A percentile compares a stretch with the other conserved stretches of the same genome.
phyloP scores from a whole-genome alignment of 2,888 invertebrate genomes.

The Crocallis elinguaria region DNA sequence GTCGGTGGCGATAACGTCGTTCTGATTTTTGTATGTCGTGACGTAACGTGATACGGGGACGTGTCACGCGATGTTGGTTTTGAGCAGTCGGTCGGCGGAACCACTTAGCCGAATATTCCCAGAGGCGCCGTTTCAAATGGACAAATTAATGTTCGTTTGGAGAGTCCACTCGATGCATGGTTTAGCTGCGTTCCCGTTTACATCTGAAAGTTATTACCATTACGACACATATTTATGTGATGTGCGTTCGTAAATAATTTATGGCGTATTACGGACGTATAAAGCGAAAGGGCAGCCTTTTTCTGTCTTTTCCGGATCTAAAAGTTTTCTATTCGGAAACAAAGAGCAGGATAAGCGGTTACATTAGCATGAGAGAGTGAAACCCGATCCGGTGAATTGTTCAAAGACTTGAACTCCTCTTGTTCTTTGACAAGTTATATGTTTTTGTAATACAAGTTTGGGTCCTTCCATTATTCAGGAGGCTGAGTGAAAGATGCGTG shows the following conservation, averaged over 20 bases:
- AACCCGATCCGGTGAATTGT: slow-evolving; percentile 8
- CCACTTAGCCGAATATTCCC: slow-evolving; percentile 4
- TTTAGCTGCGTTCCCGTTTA: background rate
- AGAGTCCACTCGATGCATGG: slow-evolving; percentile 3
- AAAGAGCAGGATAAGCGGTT: slow-evolving; percentile 16
- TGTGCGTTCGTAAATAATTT: slow-evolving; percentile 1
- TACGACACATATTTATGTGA: slow-evolving; percentile 5
- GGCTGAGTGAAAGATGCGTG: background rate
- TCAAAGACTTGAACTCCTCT: slow-evolving; percentile 19
- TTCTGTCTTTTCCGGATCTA: slow-evolving; percentile 1
- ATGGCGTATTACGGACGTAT: slow-evolving; percentile 4
- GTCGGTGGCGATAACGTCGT: slow-evolving; percentile 28
- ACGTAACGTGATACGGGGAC: slow-evolving; percentile 16
- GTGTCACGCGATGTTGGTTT: slow-evolving; percentile 19
- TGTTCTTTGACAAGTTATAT: slow-evolving; percentile 11
- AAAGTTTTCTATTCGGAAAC: slow-evolving; percentile 2
- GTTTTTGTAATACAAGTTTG: slow-evolving; percentile 14
- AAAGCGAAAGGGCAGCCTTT: background rate
- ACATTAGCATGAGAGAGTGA: slow-evolving; percentile 8
- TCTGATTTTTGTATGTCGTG: slow-evolving; percentile 33
- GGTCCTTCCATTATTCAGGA: slow-evolving; percentile 22
- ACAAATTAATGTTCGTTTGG: slow-evolving; percentile 17
- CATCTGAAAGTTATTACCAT: slow-evolving; percentile 10
- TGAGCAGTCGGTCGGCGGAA: background rate
- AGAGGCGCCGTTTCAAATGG: slow-evolving; percentile 7